Percentiles rank a stretch among this genome's conserved stretches.
Evolutionary conservation across 1,140 invertebrate species (phyloP).

Genomic region (Bombus sibiricus): DNA sequence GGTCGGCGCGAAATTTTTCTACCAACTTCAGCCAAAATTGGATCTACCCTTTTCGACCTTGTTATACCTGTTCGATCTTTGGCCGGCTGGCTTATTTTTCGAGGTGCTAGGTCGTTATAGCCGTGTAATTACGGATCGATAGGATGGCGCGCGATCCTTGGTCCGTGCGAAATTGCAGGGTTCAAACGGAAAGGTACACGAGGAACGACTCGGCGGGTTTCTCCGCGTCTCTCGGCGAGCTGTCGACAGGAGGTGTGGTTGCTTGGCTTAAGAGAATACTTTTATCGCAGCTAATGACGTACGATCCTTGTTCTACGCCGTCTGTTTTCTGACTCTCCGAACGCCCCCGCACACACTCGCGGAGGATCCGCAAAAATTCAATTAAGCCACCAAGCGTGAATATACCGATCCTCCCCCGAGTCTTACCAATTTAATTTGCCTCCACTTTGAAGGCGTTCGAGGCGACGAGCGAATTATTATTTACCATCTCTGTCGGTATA

Average conservation of each 20-base stretch:
- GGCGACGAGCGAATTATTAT: constrained; percentile 1
- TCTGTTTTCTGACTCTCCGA: neutral
- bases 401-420: neutral
- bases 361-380: constrained; percentile 16
- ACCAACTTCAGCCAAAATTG: constrained; percentile 5
- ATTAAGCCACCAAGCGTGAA: constrained; percentile 8
- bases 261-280: constrained; percentile 9
- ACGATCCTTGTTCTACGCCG: neutral
- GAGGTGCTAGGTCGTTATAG: constrained; percentile 33
- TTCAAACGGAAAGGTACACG: constrained; percentile 8
- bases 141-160: constrained; percentile 12
- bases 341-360: neutral
- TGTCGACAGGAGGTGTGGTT: constrained; percentile 25
- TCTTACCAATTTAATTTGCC: constrained; percentile 11
- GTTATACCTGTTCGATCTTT: neutral
- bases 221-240: neutral
- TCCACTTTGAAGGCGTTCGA: neutral
- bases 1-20: neutral
- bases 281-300: constrained; percentile 16
- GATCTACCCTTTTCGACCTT: neutral
- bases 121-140: constrained; percentile 24
- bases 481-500: too few species aligned
- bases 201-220: neutral
- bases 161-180: constrained; percentile 16
- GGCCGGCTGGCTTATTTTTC: neutral